Conservation (phyloP, 2,113 vertebrate genomes). For the Erinaceus europaeus region DNA sequence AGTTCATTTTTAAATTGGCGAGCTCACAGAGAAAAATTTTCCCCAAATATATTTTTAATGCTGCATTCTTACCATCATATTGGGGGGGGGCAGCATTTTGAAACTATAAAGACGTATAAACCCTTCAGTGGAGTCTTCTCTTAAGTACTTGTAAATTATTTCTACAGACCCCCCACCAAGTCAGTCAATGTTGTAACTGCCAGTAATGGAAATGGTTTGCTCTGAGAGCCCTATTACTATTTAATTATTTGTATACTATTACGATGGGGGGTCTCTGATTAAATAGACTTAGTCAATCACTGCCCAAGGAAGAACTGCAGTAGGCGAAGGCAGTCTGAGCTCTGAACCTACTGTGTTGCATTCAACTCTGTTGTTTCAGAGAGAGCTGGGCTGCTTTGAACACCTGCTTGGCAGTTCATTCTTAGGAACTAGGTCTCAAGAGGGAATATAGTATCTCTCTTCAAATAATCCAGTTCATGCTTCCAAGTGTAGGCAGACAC, state of each 20-base stretch:
- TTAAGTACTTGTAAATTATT: constrained; percentile 64
- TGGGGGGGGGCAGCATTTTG: constrained; percentile 27
- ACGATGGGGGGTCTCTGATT: constrained; percentile 18
- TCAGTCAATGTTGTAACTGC: constrained; percentile 53
- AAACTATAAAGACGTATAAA: constrained; percentile 38
- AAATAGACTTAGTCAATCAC: background rate
- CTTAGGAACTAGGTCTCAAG: background rate
- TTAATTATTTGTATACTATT: constrained; percentile 55
- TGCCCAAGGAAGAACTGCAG: background rate
- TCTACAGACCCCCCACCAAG: constrained; percentile 45
- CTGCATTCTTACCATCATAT: background rate
- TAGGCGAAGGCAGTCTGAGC: constrained; percentile 10
- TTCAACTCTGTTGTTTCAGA: background rate
- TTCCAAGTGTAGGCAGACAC: constrained; percentile 15
- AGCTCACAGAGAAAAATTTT: constrained; percentile 43
- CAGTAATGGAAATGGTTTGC: constrained; percentile 45
- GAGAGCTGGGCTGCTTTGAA: background rate
- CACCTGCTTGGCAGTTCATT: background rate
- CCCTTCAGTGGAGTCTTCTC: constrained; percentile 34
- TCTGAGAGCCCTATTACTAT: constrained; percentile 34
- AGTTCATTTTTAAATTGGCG: constrained; percentile 64
- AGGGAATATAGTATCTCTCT: background rate
- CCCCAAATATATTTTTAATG: constrained; percentile 59
- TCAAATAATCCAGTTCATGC: background rate
- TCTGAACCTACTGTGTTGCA: background rate